Evolutionary conservation across 2,113 vertebrate species (phyloP), one percentile per base, ranked within the genome.

Genomic region (Elaphurus davidianus): DNA sequence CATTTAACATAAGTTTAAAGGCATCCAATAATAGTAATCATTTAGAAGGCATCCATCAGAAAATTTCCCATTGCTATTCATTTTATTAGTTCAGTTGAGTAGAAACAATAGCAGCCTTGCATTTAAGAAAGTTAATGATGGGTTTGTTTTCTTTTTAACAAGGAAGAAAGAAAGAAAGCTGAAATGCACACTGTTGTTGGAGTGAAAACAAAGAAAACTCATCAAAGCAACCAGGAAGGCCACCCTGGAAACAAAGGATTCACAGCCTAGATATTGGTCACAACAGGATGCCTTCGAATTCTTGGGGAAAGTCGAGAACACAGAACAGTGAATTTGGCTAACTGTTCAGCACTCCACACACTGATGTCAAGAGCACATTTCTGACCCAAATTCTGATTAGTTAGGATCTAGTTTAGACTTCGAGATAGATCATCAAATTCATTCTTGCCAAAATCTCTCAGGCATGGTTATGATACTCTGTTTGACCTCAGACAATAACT

Each of bases 151-250:
- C 52, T 74, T 93, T 76, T 87, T 95, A 97, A 94, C 36, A 86
- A 94, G n/a, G n/a, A 91, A 71, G 45, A 40, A 23, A 83, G 83
- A 54, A 30, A 43, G 16, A 3, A 82, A 93, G 10, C 86, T 64
- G 43, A 93, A 87, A 86, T 10, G 59, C 47, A 60, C 6, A 96
- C 5, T 85, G 90, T 78, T 87, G 45, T n/a, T 71, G 45, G 52
- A 96, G 43, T 84, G 62, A 87, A 96, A 98, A 96, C 67, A 97
- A 97, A 96, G 47, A 90, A 89, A 97, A 95, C 2, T 52, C 59
- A 89, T 96, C 90, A 60, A 97, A 96, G 62, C 43, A 60, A 95
- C n/a, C 74, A 87, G 17, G 33, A 93, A 97, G 71, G 55, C 55
- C 74, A 90, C 54, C 36, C 15, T 94, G 27, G 76, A 52, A 93